Conservation (phyloP, 2,113 vertebrate genomes). For the Ictidomys tridecemlineatus region DNA sequence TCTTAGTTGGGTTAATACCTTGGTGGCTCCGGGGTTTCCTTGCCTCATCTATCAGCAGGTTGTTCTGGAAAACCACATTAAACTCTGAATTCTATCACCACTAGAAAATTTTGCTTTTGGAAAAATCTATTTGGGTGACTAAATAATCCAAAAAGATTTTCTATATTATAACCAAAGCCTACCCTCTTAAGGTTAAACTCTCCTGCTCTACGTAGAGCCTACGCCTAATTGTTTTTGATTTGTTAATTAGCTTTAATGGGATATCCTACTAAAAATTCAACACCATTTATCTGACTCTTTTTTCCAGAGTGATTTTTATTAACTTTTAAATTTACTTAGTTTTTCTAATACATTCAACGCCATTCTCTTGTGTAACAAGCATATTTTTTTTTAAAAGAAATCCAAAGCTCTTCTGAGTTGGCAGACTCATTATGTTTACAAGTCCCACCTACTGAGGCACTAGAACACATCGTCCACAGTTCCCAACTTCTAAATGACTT, state of each 20-base stretch:
- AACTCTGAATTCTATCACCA: background rate
- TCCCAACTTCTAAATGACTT: constrained; percentile 50
- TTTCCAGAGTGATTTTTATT: background rate
- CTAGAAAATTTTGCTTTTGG: constrained; percentile 33
- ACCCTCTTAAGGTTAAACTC: background rate
- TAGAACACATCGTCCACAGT: constrained; percentile 21
- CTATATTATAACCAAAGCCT: background rate
- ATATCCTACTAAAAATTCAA: background rate
- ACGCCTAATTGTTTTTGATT: background rate
- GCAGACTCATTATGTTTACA: constrained; percentile 40
- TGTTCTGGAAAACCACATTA: background rate
- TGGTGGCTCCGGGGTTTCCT: background rate
- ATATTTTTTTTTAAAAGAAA: background rate
- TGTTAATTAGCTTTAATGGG: background rate
- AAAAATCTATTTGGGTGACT: background rate
- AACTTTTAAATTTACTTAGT: background rate
- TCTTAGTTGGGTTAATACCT: background rate
- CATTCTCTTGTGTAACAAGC: background rate
- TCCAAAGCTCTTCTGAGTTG: background rate
- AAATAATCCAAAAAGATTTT: background rate
- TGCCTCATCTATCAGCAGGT: background rate
- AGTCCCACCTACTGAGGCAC: background rate
- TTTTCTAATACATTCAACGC: background rate
- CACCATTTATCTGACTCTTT: background rate
- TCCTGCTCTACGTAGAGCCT: background rate